Evolutionary conservation across 2,113 vertebrate species (phyloP), one percentile per base, ranked within the genome.

Genomic region (Aspiorhynchus laticeps): DNA sequence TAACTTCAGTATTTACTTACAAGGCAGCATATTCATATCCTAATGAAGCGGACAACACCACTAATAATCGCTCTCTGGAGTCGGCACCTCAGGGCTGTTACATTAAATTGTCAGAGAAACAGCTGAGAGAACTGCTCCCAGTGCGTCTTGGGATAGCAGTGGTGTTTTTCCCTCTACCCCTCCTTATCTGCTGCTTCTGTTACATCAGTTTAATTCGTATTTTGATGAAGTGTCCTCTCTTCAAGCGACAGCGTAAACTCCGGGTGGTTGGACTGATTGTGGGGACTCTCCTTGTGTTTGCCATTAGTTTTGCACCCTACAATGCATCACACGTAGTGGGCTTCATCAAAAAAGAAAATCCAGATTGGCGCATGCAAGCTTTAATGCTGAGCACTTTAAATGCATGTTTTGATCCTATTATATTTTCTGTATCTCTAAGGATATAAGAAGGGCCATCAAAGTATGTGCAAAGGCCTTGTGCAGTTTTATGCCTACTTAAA

Each of bases 341-440:
- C 79, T 94, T 80, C 15, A 0, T 94, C 26, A 4, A 67, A 83
- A 6, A 33, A n/a, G 2, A 24, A 3, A 51, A 3, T 41, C 61
- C 73, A 3, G 0, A 17, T 0, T 88, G 87, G 84, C 41, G 61
- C 17, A 14, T 15, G 14, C 26, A 36, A 15, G 1, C 79, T 0
- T 88, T 89, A 21, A 24, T 94, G 15, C 87, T 92, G 6, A 92
- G 86, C 82, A 90, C 87, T 5, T 80, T 91, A 38, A 95, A 93
- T n/a, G 85, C 92, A 14, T 92, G 93, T 3, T 67, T 94, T 0
- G 93, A 95, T 26, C 93, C 93, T 2, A 81, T 94, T 0, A 91
- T 94, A 86, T 95, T 88, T 95, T 93, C 83, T 94, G 93, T 83
- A 94, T 93, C 1, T 95, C 93, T 0, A 91, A 90, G 0, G 80